Conservation (phyloP, 2,797 vertebrate species). For the Chromis chromis region DNA sequence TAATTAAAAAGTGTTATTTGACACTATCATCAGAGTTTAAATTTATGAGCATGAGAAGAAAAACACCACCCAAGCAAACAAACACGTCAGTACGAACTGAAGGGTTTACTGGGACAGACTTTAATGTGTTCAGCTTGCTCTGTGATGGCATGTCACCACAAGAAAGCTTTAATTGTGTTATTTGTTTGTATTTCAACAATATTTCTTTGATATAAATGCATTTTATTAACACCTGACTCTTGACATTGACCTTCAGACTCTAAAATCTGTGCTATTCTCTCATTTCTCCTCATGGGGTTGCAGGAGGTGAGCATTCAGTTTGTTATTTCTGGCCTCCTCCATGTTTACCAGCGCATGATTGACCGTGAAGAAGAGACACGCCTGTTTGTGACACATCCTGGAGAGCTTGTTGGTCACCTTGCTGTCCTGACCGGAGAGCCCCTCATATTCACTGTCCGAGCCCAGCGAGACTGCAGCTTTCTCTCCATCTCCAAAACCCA, state of each 20-base stretch:
- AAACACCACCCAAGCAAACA: not conserved
- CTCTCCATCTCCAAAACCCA: conserved; percentile 93
- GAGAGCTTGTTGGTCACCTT: conserved; percentile 94
- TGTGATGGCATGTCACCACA: not conserved
- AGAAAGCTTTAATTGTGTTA: not conserved
- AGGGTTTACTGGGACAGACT: too few species aligned
- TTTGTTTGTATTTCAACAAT: not conserved
- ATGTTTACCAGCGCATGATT: conserved; percentile 94
- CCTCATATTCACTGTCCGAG: conserved; percentile 93
- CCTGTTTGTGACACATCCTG: conserved; percentile 92
- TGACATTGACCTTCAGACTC: not conserved
- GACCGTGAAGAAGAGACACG: conserved; percentile 92
- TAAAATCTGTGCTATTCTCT: conserved; percentile 1
- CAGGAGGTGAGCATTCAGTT: conserved; percentile 95
- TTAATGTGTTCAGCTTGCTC: not conserved
- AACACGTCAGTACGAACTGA: too few species aligned
- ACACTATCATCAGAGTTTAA: not conserved
- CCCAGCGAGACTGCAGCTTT: conserved; percentile 93
- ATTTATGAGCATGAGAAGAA: not conserved
- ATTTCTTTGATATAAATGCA: not conserved
- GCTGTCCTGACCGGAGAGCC: conserved; percentile 96
- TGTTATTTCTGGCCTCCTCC: conserved; percentile 93
- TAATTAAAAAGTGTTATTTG: not conserved
- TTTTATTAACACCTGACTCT: not conserved
- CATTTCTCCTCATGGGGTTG: not conserved